phyloP scores from a whole-genome alignment of 2,888 invertebrate species.

The Himalopsyche kuldschensis region DNA sequence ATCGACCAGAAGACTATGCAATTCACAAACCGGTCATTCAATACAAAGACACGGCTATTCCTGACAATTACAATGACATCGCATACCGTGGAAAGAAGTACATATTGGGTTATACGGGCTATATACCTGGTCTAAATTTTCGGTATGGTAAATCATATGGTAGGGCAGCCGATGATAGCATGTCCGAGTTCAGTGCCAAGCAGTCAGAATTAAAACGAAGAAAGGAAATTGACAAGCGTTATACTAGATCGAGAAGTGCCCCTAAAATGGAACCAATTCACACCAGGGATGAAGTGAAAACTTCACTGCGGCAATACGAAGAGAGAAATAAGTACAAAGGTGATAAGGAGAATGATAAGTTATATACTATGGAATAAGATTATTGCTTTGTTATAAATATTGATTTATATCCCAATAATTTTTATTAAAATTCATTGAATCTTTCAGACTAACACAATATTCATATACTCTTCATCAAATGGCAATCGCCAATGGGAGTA shows the following conservation, averaged over 20 bases:
- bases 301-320: conserved; percentile 56
- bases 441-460: no score
- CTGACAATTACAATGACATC: conserved; percentile 55
- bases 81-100: conserved; percentile 55
- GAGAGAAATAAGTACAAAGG: conserved; percentile 61
- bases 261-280: conserved; percentile 62
- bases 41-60: conserved; percentile 43
- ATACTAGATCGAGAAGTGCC: conserved; percentile 57
- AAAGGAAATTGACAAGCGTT: conserved; percentile 51
- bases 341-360: conserved; percentile 39
- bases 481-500: no score
- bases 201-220: conserved; percentile 52
- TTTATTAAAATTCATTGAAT: no score
- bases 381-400: no score
- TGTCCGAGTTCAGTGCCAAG: conserved; percentile 58
- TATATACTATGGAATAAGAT: no score
- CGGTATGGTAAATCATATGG: conserved; percentile 56
- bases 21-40: conserved; percentile 46
- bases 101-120: conserved; percentile 73
- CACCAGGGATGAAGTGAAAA: conserved; percentile 58
- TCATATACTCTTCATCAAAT: no score
- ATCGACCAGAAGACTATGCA: conserved; percentile 59
- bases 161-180: conserved; percentile 62
- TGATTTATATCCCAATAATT: no score
- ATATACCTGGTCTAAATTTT: conserved; percentile 70